Evolutionary conservation across 2,797 vertebrate species (phyloP), one percentile per base, ranked within the genome.

Genomic region (Rousettus madagascariensis): DNA sequence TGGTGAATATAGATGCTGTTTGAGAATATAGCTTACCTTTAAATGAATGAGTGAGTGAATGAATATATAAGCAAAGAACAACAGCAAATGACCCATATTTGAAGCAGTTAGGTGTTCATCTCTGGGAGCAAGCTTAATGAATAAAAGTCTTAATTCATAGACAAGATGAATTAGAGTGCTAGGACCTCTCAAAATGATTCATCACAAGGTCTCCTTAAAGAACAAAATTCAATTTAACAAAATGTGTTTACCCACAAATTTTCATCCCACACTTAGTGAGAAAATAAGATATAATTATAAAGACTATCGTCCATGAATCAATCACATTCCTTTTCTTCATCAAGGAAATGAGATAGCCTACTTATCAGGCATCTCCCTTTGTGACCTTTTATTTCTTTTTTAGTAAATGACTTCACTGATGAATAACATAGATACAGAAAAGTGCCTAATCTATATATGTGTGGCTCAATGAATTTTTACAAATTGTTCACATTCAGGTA

Each of bases 101-200:
- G 36, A 92, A 83, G 49, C 3, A 63, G 16, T 26, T n/a, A 46
- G 71, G 8, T 38, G 8, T 10, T 89, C n/a, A 22, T 87, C 38
- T 38, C 88, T 24, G 53, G 51, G 69, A 92, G 51, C 26, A 92
- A 74, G 5, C 30, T 36, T 85, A 77, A 90, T 84, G 65, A 94
- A 53, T 82, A 30, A 46, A 85, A 49, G 36, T 95, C 75, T 68
- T 95, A 69, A 91, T 91, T 90, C 77, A 90, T 2, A 92, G 69
- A 86, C 65, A 83, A 87, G 82, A 96, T 36, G 7, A 96, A 95
- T 87, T 71, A 94, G 69, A 90, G 66, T 90, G 6, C 8, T 53
- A 80, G n/a, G 61, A 68, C 41, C 71, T 87, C 55, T 94, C 68
- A 66, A 55, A 90, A 68, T 88, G 55, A 93, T 77, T 84, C 59